These are phyloP conservation scores for Excalfactoria chinensis DNA, from an alignment of 2,113 vertebrate species.

Conservation along the genomic window DNA sequence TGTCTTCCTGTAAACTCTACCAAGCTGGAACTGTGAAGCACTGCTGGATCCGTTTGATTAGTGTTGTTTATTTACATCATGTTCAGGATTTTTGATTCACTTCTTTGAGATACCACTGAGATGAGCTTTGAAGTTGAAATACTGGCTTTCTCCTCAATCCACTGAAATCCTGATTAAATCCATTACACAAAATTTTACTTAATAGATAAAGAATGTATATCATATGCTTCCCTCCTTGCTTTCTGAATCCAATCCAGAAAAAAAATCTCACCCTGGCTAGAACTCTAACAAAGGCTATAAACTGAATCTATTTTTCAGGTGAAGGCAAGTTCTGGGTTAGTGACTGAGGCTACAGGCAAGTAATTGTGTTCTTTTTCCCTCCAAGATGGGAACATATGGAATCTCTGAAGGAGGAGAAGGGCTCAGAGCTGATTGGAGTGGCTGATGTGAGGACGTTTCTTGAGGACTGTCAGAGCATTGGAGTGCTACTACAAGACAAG, in stretches of 20 bases:
- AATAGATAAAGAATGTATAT: background rate
- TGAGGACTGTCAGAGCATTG: conserved; percentile 81
- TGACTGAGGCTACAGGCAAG: background rate
- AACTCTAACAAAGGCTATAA: background rate
- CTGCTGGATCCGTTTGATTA: background rate
- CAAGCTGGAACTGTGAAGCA: background rate
- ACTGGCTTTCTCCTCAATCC: background rate
- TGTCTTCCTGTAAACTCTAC: too few species aligned
- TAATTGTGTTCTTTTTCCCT: background rate
- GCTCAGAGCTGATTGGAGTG: conserved; percentile 79
- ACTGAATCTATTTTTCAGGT: background rate
- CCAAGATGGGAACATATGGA: conserved; percentile 87
- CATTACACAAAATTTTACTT: background rate
- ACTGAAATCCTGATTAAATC: background rate
- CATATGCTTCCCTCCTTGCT: background rate
- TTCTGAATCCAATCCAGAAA: background rate
- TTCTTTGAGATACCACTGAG: background rate
- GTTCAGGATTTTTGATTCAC: background rate
- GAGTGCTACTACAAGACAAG: conserved; percentile 78
- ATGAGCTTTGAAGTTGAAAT: background rate
- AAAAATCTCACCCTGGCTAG: background rate
- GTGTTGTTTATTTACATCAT: rapidly evolving
- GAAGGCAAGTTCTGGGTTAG: background rate
- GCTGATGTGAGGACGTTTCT: conserved; percentile 82
- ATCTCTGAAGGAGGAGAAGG: conserved; percentile 85